A percentile compares a stretch with the other conserved stretches of the same genome.
phyloP scores from a whole-genome alignment of 1,140 invertebrate species.

The Trissolcus basalis region DNA sequence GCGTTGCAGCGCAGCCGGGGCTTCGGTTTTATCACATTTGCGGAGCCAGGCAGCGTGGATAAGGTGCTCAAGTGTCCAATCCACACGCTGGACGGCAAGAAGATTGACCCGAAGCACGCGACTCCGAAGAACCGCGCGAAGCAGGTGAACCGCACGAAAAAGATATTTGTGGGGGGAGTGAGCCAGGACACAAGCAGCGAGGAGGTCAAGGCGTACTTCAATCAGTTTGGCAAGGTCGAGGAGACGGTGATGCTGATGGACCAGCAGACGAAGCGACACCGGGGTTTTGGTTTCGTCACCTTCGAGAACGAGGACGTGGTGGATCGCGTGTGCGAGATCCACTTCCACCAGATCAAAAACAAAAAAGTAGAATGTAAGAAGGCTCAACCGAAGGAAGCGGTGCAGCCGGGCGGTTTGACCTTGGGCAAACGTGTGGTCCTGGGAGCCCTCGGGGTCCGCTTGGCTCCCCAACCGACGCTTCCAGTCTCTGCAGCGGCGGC shows the following conservation, averaged over 20 bases:
- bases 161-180: conserved; percentile 94
- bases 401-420: conserved; percentile 83
- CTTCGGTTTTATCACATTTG: conserved; percentile 95
- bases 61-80: conserved; percentile 92
- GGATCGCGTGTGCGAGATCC: conserved; percentile 93
- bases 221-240: conserved; percentile 93
- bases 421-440: conserved; percentile 85
- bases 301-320: conserved; percentile 94
- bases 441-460: conserved; percentile 80
- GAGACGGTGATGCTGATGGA: conserved; percentile 97
- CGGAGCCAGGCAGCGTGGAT: conserved; percentile 90
- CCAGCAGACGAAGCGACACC: conserved; percentile 93
- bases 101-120: conserved; percentile 95
- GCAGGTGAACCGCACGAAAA: conserved; percentile 90
- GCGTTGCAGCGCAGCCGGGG: conserved; percentile 90
- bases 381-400: conserved; percentile 93
- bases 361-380: conserved; percentile 96
- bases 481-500: conserved; percentile 75
- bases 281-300: conserved; percentile 94
- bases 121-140: conserved; percentile 93
- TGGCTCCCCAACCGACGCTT: conserved; percentile 78
- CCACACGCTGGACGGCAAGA: conserved; percentile 95
- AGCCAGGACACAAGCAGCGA: conserved; percentile 93
- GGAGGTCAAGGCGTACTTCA: conserved; percentile 93
- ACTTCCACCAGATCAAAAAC: conserved; percentile 95